Evolutionary conservation across 2,797 vertebrate species (phyloP).

Genomic region (Sebastes vulpes): DNA sequence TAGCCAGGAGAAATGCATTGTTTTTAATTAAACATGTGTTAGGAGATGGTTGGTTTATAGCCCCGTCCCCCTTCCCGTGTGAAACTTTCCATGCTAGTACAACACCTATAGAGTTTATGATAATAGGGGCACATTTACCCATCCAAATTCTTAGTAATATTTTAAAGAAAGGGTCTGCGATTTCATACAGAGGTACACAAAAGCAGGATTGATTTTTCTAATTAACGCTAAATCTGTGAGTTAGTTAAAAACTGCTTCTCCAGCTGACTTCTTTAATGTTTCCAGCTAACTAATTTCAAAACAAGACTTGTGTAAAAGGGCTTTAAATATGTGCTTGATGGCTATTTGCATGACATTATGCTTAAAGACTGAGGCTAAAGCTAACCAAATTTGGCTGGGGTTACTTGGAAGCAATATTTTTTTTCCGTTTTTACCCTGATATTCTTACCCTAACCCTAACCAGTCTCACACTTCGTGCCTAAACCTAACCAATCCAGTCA

Average conservation of each 20-base stretch:
- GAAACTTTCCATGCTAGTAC: not conserved
- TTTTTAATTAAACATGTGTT: slow-evolving; percentile 11
- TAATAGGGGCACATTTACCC: not conserved
- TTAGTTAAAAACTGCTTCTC: not conserved
- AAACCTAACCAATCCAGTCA: too few relatives aligned
- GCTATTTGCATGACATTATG: not conserved
- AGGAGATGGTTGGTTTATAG: slow-evolving; percentile 4
- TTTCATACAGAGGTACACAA: not conserved
- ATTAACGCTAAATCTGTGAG: not conserved
- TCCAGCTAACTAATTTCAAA: not conserved
- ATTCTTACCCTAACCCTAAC: too few relatives aligned
- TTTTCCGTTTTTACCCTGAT: too few relatives aligned
- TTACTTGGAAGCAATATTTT: not conserved
- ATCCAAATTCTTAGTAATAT: not conserved
- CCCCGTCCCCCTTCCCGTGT: not conserved
- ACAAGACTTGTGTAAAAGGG: not conserved
- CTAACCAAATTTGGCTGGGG: too few relatives aligned
- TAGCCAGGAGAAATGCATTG: not conserved
- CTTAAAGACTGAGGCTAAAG: not conserved
- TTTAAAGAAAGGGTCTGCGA: not conserved
- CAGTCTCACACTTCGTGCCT: too few relatives aligned
- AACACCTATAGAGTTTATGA: not conserved
- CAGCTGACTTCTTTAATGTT: not conserved
- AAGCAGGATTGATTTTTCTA: not conserved
- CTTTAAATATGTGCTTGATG: not conserved